Conservation (phyloP, 2,113 vertebrate genomes). For the Ictalurus punctatus region DNA sequence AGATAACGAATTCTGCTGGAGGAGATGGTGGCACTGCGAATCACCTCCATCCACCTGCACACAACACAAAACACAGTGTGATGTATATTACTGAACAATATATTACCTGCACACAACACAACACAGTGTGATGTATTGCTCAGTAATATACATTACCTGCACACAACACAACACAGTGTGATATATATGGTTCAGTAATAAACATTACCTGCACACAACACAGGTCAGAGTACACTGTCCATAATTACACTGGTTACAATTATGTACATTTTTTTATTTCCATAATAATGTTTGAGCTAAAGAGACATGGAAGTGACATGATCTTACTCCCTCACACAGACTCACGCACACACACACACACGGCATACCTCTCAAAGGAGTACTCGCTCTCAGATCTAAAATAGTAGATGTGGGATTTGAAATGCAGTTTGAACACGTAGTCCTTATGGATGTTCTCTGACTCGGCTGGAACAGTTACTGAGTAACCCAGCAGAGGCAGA, state of each 20-base stretch:
- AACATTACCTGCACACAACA: not conserved
- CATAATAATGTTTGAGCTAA: not conserved
- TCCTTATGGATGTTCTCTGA: constrained; percentile 98
- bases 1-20: constrained; percentile 75
- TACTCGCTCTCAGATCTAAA: constrained; percentile 98
- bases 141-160: too few relatives aligned
- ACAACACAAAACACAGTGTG: not conserved
- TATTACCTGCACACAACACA: not conserved
- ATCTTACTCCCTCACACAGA: not conserved
- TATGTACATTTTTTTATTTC: not conserved
- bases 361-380: constrained; percentile 87
- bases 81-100: not conserved
- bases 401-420: constrained; percentile 98
- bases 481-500: constrained; percentile 93
- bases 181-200: too few relatives aligned
- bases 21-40: constrained; percentile 91
- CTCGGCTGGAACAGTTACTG: constrained; percentile 88
- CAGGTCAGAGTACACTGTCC: not conserved
- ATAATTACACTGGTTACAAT: not conserved
- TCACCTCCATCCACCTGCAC: constrained; percentile 96
- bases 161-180: not conserved
- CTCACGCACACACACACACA: not conserved
- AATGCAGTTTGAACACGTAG: constrained; percentile 97
- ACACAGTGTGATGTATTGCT: not conserved
- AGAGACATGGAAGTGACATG: not conserved